Evolutionary conservation across 2,888 invertebrate species (phyloP).

Genomic region (Anarsia innoxiella): DNA sequence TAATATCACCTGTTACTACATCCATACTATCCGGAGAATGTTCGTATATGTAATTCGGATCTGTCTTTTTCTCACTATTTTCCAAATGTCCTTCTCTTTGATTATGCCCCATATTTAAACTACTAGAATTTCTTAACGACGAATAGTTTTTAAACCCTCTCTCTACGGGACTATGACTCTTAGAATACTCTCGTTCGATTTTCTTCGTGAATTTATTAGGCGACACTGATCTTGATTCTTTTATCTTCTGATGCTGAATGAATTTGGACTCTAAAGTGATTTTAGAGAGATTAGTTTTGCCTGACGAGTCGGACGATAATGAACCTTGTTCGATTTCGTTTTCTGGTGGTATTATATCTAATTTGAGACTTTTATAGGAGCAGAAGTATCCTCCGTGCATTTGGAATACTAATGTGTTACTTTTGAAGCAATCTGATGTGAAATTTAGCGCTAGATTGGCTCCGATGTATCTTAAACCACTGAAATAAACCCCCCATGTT

Average conservation of each 20-base stretch:
- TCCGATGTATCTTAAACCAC: constrained; percentile 85
- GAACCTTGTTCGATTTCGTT: constrained; percentile 61
- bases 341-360: constrained; percentile 66
- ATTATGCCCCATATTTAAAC: constrained; percentile 44
- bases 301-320: constrained; percentile 58
- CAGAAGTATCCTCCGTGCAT: constrained; percentile 92
- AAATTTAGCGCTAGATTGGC: constrained; percentile 80
- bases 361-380: constrained; percentile 69
- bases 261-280: constrained; percentile 50
- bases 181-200: constrained; percentile 58
- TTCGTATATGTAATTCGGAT: constrained; percentile 56
- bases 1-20: constrained; percentile 34
- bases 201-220: constrained; percentile 48
- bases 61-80: constrained; percentile 31
- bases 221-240: constrained; percentile 58
- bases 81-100: constrained; percentile 37
- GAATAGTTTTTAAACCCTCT: constrained; percentile 54
- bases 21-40: constrained; percentile 61
- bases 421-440: constrained; percentile 79
- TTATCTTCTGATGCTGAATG: constrained; percentile 40
- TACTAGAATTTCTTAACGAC: constrained; percentile 43
- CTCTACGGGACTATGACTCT: constrained; percentile 66
- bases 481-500: constrained; percentile 90
- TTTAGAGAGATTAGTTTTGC: constrained; percentile 49
- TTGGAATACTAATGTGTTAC: constrained; percentile 88